Base-by-base conservation (phyloP, 1,140 invertebrate species). In the Sogatella furcifera region DNA sequence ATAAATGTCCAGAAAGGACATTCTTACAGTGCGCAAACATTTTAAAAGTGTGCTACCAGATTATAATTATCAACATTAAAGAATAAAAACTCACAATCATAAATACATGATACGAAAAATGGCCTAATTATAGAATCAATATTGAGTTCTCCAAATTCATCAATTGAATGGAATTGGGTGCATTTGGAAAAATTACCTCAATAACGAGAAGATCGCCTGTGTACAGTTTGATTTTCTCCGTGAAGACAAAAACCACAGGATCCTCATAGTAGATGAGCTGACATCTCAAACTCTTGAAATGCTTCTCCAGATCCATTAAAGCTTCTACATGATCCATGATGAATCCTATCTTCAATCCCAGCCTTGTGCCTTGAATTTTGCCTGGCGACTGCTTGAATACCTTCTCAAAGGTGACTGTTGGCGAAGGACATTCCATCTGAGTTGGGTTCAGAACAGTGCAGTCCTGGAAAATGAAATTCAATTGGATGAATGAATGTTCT, bases 201-300 rank as follows among this genome's bases (percentile, higher is more conserved):
- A 98, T 95, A 1, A 98, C 94, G 46, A 98, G 74, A 5, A 92
- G 90, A 72, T 98, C 95, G 28, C 92, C 94, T 71, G 96, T 95
- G 68, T 95, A 94, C 0, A 90, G 80, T 73, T 97, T 96, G 2
- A 94, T 79, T 55, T 82, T 79, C 66, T 88, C 88, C 0, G 86
- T 84, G 74, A 97, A 97, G 57, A 89, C 82, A 66, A 86, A 86
- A 70, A 97, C 92, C 65, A 86, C 85, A 0, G 96, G 96, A 80
- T 99, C 95, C 57, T 92, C 85, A 14, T 92, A 88, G 74, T 97
- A 97, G 0, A 89, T 76, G 68, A 98, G 78, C 38, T 86, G 85
- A 55, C 85, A 86, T 21, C 85, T 76, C 6, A 94, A 76, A 64
- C 81, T 84, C 61, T 88, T 85, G 68, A 90, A 90, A 72, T 91